A percentile compares a stretch with the other conserved stretches of the same genome.
Conservation (phyloP, 2,113 vertebrate genomes). For the Nothocercus nigrocapillus region DNA sequence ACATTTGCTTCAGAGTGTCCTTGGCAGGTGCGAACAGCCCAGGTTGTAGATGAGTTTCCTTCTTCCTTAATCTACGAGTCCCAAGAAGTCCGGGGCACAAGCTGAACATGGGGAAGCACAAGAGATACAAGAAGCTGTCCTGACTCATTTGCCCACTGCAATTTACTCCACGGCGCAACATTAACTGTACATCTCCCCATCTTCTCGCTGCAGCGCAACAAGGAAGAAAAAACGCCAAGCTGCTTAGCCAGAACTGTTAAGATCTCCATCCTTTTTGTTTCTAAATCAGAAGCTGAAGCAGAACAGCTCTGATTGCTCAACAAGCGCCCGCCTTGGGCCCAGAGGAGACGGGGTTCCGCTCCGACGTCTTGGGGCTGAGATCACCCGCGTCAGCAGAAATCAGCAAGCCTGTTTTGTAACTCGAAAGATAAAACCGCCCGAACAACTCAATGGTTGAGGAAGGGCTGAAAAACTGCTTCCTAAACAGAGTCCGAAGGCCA, state of each 20-base stretch:
- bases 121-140: background rate
- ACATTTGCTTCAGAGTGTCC: background rate
- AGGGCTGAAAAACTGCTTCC: background rate
- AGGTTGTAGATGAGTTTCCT: background rate
- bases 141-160: background rate
- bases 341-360: background rate
- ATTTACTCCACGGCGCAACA: background rate
- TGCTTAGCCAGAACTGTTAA: background rate
- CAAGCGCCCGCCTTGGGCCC: background rate
- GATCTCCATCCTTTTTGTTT: background rate
- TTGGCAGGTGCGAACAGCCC: background rate
- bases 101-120: background rate
- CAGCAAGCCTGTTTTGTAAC: background rate
- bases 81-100: background rate
- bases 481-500: background rate
- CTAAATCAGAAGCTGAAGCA: background rate
- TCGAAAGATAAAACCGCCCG: background rate
- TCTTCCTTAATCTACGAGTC: background rate
- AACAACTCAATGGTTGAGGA: background rate
- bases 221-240: background rate
- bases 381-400: background rate
- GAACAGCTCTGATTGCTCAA: background rate
- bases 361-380: background rate
- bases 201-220: background rate
- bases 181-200: too few relatives aligned